Evolutionary conservation across 2,797 vertebrate species (phyloP), one percentile per base, ranked within the genome.

Genomic region (Characodon lateralis): DNA sequence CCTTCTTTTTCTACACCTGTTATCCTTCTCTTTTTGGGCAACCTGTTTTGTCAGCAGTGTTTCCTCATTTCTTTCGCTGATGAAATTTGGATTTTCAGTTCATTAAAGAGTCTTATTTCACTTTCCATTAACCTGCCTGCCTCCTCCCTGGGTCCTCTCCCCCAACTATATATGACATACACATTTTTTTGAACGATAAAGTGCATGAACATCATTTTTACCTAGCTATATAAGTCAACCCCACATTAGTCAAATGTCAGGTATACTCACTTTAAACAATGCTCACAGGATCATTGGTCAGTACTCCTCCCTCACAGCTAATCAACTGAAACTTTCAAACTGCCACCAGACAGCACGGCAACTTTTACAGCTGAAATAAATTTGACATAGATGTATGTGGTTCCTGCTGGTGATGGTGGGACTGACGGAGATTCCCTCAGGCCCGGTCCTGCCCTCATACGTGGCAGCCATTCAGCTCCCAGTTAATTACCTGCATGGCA

Each of bases 401-500:
- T 85, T 89, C 81, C 83, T 78, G 84, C 84, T 83, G 87, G 87
- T 87, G 89, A 89, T 82, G 89, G 80, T 83, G 83, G 86, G 83
- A 84, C 80, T 68, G 84, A 86, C 80, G 66, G 80, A 85, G 79
- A 79, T 85, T 81, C 91, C 90, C 89, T 39, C 71, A 73, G 88
- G 92, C 84, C 74, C 80, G 18, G 81, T 26, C 51, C 82, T 89
- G 83, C 81, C 87, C 87, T 83, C 73, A 28, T 76, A 87, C 82
- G 85, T 84, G 85, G 86, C 85, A 90, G 84, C 86, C 71, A 72
- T 88, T 93, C 81, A 87, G 86, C 90, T 92, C 92, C 84, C 88
- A 92, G 87, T 91, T 94, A 94, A 94, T 94, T 94, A 93, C 89
- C 89, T 93, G 90, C 88, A 84, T 88, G 51, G 90, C 84, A 28